Evolutionary conservation across 1,140 invertebrate genomes (phyloP).

Genomic region (Dicyema japonicum): DNA sequence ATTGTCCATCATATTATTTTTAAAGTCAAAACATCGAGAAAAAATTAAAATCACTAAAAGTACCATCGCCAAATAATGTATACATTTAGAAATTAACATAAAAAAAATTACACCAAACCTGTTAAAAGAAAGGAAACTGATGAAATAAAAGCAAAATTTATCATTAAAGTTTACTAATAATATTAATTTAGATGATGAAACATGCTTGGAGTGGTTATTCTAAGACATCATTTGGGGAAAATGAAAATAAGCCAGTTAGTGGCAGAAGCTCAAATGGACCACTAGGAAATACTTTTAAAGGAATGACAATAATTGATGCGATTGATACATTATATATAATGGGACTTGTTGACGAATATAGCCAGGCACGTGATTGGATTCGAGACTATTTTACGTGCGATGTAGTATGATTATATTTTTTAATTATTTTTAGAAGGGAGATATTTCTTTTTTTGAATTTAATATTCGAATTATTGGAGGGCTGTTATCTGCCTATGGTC

Average conservation of each 20-base stretch:
- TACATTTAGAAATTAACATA: too few species aligned
- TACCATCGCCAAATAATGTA: too few species aligned
- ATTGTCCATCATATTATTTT: too few species aligned
- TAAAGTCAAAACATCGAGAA: too few species aligned
- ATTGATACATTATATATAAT: slow-evolving; percentile 75
- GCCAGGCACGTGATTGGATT: slow-evolving; percentile 62
- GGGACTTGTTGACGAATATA: slow-evolving; percentile 55
- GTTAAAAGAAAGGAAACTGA: too few species aligned
- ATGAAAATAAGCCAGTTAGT: slow-evolving; percentile 66
- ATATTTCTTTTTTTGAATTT: slow-evolving; percentile 82
- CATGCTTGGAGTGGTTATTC: slow-evolving; percentile 68
- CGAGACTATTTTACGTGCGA: slow-evolving; percentile 34
- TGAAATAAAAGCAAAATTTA: too few species aligned
- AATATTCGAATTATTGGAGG: slow-evolving; percentile 93
- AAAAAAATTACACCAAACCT: too few species aligned
- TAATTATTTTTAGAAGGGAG: slow-evolving; percentile 30
- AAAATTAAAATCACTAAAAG: too few species aligned
- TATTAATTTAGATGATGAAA: slow-evolving; percentile 22
- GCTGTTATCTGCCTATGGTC: slow-evolving; percentile 52
- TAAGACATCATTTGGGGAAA: slow-evolving; percentile 79
- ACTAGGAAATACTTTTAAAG: too few species aligned
- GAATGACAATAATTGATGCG: slow-evolving; percentile 55
- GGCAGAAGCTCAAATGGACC: too few species aligned
- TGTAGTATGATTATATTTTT: slow-evolving; percentile 1
- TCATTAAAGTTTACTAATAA: too few species aligned